Evolutionary conservation across 2,888 invertebrate species (phyloP).

Genomic region (Trichogramma dendrolimi): DNA sequence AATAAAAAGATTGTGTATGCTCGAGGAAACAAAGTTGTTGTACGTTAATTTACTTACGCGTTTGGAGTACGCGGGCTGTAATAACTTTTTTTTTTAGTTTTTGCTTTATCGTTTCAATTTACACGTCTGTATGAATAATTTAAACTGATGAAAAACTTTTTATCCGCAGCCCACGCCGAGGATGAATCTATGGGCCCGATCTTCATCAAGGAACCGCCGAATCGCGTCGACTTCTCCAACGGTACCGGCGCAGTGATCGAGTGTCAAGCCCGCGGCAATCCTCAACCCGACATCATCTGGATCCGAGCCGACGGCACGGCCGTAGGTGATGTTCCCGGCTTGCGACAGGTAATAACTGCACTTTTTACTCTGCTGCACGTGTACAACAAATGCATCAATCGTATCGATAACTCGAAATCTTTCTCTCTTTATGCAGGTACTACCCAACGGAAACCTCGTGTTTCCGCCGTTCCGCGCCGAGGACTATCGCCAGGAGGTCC

Average conservation of each 20-base stretch:
- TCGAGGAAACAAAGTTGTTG: too few relatives aligned
- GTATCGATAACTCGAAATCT: not conserved
- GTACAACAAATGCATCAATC: not conserved
- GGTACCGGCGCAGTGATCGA: conserved; percentile 89
- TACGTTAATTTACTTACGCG: too few relatives aligned
- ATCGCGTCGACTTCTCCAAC: conserved; percentile 89
- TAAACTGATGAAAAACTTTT: not conserved
- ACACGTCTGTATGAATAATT: too few relatives aligned
- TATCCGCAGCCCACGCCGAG: conserved; percentile 55
- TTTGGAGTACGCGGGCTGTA: too few relatives aligned
- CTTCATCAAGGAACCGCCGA: conserved; percentile 86
- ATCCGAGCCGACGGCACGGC: conserved; percentile 85
- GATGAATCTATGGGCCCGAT: conserved; percentile 83
- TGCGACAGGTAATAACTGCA: conserved; percentile 70
- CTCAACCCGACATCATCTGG: conserved; percentile 90
- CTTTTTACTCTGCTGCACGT: not conserved
- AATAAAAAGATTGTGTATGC: too few relatives aligned
- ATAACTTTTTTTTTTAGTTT: too few relatives aligned
- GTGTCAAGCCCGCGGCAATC: conserved; percentile 86
- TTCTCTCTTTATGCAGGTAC: conserved; percentile 55
- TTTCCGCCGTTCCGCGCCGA: conserved; percentile 93
- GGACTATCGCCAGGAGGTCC: conserved; percentile 89
- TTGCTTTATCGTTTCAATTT: too few relatives aligned
- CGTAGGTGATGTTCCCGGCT: conserved; percentile 84
- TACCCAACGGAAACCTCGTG: conserved; percentile 87